Evolutionary conservation across 2,797 vertebrate species (phyloP).

Genomic region (Gallinago solitaria): DNA sequence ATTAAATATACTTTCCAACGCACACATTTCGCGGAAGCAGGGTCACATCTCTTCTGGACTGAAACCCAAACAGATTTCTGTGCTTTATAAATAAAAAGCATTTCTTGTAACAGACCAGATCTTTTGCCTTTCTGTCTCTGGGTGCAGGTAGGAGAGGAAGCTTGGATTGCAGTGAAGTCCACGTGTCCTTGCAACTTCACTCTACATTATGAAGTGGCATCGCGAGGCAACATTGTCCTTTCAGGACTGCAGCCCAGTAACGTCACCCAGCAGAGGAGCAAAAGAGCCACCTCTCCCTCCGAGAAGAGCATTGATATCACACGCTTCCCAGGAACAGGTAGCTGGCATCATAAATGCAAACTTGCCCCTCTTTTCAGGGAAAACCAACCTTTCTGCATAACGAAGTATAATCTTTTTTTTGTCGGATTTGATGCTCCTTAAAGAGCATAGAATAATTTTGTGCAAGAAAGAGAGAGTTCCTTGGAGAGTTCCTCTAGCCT

Average conservation of each 20-base stretch:
- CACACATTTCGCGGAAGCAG: not conserved
- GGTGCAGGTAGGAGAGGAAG: slow-evolving; percentile 87
- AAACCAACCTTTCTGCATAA: not conserved
- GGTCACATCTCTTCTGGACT: not conserved
- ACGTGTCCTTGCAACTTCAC: slow-evolving; percentile 94
- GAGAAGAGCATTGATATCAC: slow-evolving; percentile 78
- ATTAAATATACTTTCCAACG: not conserved
- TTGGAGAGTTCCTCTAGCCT: not conserved
- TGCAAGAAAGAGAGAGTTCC: not conserved
- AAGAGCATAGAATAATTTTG: not conserved
- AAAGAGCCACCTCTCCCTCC: slow-evolving; percentile 76
- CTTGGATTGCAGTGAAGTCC: slow-evolving; percentile 85
- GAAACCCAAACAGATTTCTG: not conserved
- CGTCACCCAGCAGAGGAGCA: slow-evolving; percentile 78
- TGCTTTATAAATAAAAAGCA: not conserved
- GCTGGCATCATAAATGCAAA: not conserved
- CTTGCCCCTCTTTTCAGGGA: rapidly evolving
- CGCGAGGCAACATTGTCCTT: slow-evolving; percentile 89
- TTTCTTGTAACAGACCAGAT: not conserved
- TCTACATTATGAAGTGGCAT: slow-evolving; percentile 89
- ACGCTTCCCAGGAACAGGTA: slow-evolving; percentile 45
- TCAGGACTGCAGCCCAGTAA: slow-evolving; percentile 84
- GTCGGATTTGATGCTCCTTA: not conserved
- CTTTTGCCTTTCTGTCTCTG: not conserved
- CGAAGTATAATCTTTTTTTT: not conserved